Percentiles rank a stretch among this genome's conserved stretches.
These are phyloP conservation scores for Cinclus mexicanus DNA, from an alignment of 2,113 vertebrate genomes.

Conservation along the genomic window DNA sequence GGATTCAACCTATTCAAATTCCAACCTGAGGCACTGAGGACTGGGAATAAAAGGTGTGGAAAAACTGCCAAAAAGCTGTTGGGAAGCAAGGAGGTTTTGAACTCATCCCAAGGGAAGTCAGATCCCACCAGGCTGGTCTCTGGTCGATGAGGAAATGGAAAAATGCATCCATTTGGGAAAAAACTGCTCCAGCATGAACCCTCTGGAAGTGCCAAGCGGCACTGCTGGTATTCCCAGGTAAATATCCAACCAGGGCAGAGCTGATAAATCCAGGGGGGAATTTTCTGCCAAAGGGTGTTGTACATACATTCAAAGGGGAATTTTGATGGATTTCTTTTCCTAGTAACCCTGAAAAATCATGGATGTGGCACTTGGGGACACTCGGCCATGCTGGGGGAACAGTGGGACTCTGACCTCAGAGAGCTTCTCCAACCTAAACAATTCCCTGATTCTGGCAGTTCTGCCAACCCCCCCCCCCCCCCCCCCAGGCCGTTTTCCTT, in stretches of 20 bases:
- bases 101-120: not conserved
- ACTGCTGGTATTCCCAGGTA: not conserved
- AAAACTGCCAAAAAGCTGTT: not conserved
- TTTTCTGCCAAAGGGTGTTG: not conserved
- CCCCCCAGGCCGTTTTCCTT: not conserved
- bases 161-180: not conserved
- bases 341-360: not conserved
- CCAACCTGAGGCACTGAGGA: accelerated
- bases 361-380: not conserved
- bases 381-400: not conserved
- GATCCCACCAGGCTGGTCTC: not conserved
- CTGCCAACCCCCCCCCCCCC: accelerated
- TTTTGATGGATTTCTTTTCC: not conserved
- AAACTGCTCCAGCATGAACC: not conserved
- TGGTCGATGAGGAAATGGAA: not conserved
- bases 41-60: accelerated
- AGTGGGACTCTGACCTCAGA: not conserved
- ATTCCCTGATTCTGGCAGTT: not conserved
- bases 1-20: not conserved
- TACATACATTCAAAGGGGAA: not conserved
- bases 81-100: not conserved
- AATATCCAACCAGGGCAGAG: not conserved
- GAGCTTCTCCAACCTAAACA: not conserved
- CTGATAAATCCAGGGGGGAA: accelerated
- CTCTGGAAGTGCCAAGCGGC: not conserved